phyloP scores from a whole-genome alignment of 2,113 vertebrate genomes.

The Apteryx mantelli region DNA sequence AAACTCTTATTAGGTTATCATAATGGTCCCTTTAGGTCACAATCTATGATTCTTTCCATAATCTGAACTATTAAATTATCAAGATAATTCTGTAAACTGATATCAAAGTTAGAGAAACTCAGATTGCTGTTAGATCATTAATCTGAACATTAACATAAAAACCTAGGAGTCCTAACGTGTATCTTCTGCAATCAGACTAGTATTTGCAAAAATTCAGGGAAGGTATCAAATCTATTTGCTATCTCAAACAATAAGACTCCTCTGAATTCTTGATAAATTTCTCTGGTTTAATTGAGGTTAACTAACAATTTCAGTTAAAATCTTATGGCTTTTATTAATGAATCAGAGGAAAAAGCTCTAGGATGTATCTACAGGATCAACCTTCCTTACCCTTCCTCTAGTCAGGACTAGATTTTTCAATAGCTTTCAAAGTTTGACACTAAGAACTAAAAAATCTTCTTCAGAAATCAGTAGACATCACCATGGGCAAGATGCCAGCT shows the following conservation, averaged over 20 bases:
- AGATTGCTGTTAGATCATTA: neutral
- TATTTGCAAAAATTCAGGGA: conserved; percentile 11
- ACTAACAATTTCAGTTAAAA: neutral
- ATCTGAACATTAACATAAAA: conserved; percentile 17
- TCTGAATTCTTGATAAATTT: neutral
- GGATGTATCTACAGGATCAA: neutral
- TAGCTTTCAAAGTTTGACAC: neutral
- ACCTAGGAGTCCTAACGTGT: neutral
- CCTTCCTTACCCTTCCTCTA: neutral
- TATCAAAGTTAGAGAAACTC: conserved; percentile 15
- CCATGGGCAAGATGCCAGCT: neutral
- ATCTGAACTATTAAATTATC: conserved; percentile 16
- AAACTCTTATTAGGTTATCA: conserved; percentile 16
- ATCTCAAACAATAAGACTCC: neutral
- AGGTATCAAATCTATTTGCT: neutral
- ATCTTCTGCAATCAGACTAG: neutral
- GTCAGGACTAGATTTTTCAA: neutral
- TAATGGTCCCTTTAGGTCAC: neutral
- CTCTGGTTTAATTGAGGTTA: neutral
- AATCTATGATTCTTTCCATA: neutral
- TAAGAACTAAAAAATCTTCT: neutral
- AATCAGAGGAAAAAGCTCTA: neutral
- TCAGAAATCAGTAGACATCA: neutral
- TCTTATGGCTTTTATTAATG: neutral
- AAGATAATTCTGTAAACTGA: conserved; percentile 26